A percentile compares a stretch with the other conserved stretches of the same genome.
phyloP scores from a whole-genome alignment of 2,888 invertebrate species.

The Aspidiotus rigidus region DNA sequence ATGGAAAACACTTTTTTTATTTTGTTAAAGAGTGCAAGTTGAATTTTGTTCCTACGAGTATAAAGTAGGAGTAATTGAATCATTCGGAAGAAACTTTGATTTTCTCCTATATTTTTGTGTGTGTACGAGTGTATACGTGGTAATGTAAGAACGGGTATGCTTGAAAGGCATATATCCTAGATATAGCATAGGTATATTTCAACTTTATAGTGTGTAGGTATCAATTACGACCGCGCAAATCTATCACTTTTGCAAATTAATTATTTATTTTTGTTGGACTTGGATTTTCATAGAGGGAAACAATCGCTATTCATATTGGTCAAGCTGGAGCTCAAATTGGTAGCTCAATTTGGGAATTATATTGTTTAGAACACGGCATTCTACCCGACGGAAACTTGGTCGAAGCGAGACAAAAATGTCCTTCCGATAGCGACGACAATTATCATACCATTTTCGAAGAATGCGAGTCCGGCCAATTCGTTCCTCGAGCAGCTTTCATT shows the following conservation, averaged over 20 bases:
- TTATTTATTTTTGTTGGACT: background rate
- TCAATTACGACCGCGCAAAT: too few species aligned
- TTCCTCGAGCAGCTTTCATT: conserved; percentile 24
- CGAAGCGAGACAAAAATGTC: conserved; percentile 13
- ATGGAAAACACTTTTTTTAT: too few species aligned
- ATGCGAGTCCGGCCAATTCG: conserved; percentile 26
- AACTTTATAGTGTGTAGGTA: too few species aligned
- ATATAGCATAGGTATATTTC: too few species aligned
- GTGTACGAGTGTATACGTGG: too few species aligned
- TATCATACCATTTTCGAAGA: conserved; percentile 29
- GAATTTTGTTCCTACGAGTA: too few species aligned
- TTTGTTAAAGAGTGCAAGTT: too few species aligned
- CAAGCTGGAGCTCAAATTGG: conserved; percentile 31
- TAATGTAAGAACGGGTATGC: too few species aligned
- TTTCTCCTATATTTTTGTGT: too few species aligned
- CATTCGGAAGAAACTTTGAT: too few species aligned
- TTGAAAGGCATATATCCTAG: too few species aligned
- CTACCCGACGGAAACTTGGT: conserved; percentile 28
- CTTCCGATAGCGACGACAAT: conserved; percentile 26
- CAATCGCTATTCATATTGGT: conserved; percentile 28
- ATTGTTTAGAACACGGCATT: conserved; percentile 29
- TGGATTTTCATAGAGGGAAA: conserved; percentile 16
- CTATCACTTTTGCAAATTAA: background rate
- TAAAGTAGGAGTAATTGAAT: too few species aligned
- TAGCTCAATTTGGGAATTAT: conserved; percentile 30